Conservation (phyloP, 1,140 invertebrate genomes). For the Uloborus diversus region DNA sequence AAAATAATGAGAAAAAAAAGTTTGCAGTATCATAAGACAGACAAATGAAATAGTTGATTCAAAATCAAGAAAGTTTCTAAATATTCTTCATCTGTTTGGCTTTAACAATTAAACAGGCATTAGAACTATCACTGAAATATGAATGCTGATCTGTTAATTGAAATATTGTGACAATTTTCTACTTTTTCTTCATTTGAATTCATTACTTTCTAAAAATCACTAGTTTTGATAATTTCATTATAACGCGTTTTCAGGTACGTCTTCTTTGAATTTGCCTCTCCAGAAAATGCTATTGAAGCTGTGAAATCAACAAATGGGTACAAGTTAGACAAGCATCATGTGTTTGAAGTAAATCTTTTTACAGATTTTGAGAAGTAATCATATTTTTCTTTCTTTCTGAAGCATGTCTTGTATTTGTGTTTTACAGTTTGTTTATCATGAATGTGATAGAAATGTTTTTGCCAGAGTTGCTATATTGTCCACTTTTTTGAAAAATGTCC, state of each 20-base stretch:
- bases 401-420: no score
- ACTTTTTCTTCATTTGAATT: not conserved
- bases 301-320: slow-evolving; percentile 89
- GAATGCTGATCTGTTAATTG: not conserved
- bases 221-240: not conserved
- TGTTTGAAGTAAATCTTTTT: slow-evolving; percentile 94
- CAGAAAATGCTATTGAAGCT: slow-evolving; percentile 83
- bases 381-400: slow-evolving; percentile 14
- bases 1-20: no score
- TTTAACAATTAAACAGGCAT: no score
- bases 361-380: slow-evolving; percentile 93
- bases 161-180: not conserved
- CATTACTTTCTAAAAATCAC: not conserved
- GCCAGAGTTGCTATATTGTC: no score
- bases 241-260: slow-evolving; percentile 73
- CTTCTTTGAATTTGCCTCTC: slow-evolving; percentile 90
- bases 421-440: no score
- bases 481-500: no score
- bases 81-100: no score
- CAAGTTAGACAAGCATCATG: slow-evolving; percentile 96
- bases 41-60: no score
- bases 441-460: no score
- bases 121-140: no score
- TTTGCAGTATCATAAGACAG: no score
- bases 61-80: no score